Evolutionary conservation across 2,888 invertebrate genomes (phyloP), one percentile per base, ranked within the genome.

Genomic region (Eueremaeus valkanovi): DNA sequence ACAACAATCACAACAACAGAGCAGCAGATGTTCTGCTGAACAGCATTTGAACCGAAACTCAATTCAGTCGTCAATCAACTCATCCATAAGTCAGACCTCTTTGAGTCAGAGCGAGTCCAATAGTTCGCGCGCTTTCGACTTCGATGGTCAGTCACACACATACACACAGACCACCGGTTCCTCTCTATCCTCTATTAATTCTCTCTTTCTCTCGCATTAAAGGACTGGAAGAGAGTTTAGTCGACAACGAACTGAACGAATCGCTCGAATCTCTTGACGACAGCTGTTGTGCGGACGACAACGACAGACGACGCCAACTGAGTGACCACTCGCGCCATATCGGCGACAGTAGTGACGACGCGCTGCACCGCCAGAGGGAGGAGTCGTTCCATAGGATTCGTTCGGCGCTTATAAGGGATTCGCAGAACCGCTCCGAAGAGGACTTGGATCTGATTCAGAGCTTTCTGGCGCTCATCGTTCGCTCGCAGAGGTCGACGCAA

Each of bases 191-290:
- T n/a, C 21, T 27, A 36, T 6, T 66, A 36, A 36, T 40, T 33
- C 18, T 9, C 8, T 40, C 18, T 13, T 63, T 31, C 8, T 33
- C 3, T 33, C 11, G 2, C 21, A 21, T n/a, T 6, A 16, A 6
- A 75, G 75, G 75, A 31, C 75, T 75, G 18, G 75, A 75, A 55
- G 75, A 75, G 51, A 31, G 31, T 42, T 36, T 75, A 8, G 75
- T 75, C 11, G 75, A 75, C 49, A 72, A 75, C 58, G 55, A 68
- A n/a, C 24, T 68, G 13, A 68, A 74, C 18, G 74, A 74, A 49
- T 66, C 66, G 16, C 1, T 18, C 3, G 51, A 51, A 21, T 51
- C 51, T n/a, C 24, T 68, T 3, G 42, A 66, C 31, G 74, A 74
- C 24, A 42, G 40, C 5, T 72, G 24, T 42, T n/a, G 16, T 27